Conservation (phyloP, 2,888 invertebrate species). For the Tipula unca region DNA sequence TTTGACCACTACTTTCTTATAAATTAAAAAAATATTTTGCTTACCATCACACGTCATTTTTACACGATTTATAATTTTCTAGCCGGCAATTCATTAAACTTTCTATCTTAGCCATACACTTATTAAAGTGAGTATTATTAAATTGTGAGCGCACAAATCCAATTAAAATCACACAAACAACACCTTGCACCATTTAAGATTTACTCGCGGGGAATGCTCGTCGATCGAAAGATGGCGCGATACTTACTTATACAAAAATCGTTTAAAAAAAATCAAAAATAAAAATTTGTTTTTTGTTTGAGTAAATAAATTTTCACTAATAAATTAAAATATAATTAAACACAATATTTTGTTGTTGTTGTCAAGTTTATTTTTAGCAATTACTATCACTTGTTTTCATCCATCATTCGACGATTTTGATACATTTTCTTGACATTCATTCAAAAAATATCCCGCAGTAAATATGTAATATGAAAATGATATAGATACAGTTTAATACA, state of each 20-base stretch:
- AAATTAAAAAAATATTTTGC: too few relatives aligned
- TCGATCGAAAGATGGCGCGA: not conserved
- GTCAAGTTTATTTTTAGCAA: not conserved
- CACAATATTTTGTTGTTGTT: not conserved
- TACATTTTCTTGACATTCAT: not conserved
- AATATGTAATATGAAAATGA: not conserved
- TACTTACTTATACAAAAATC: not conserved
- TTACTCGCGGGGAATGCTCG: not conserved
- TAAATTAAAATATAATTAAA: not conserved
- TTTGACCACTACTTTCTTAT: too few relatives aligned
- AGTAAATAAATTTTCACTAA: not conserved
- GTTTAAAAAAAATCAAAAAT: not conserved
- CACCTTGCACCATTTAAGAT: not conserved
- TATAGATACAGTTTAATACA: not conserved
- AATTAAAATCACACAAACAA: not conserved
- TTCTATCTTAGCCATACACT: too few relatives aligned
- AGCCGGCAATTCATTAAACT: too few relatives aligned
- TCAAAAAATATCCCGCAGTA: not conserved
- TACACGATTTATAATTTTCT: too few relatives aligned
- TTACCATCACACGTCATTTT: too few relatives aligned
- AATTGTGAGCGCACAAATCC: not conserved
- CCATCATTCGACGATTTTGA: not conserved
- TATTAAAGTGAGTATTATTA: not conserved
- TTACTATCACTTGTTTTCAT: slow-evolving; percentile 15
- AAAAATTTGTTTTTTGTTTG: not conserved